These are phyloP conservation scores for Origma solitaria DNA, from an alignment of 2,113 vertebrate species.

Conservation along the genomic window DNA sequence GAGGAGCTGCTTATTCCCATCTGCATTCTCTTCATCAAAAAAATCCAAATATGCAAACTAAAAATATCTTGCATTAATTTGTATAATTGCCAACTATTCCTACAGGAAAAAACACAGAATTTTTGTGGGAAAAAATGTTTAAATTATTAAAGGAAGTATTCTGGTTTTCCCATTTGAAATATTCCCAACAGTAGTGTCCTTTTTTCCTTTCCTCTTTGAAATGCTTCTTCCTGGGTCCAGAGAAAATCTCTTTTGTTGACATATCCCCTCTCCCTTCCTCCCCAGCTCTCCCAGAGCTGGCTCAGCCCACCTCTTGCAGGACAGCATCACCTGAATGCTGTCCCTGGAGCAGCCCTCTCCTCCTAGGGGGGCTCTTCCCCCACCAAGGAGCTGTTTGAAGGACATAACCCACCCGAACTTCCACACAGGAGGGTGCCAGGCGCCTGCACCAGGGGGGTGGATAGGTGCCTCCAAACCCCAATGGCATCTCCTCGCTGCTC, in stretches of 20 bases:
- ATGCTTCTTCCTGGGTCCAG: not conserved
- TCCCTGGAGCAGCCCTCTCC: not conserved
- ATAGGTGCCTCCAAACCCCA: not conserved
- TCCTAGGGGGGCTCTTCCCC: not conserved
- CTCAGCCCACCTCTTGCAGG: not conserved
- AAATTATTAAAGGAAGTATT: not conserved
- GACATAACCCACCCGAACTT: not conserved
- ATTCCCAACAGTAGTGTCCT: not conserved
- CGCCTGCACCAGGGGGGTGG: not conserved
- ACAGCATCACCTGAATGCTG: not conserved
- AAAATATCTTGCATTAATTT: conserved; percentile 6
- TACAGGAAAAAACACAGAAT: not conserved
- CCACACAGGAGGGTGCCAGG: accelerated
- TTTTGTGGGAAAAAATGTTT: not conserved
- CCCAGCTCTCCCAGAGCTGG: not conserved
- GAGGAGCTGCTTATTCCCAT: not conserved
- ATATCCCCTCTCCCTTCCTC: not conserved
- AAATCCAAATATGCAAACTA: not conserved
- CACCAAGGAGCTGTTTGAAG: not conserved
- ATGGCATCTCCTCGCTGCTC: not conserved
- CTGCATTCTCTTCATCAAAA: not conserved
- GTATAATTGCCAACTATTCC: not conserved
- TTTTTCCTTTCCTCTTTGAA: not conserved
- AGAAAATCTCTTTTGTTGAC: not conserved
- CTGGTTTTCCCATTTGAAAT: not conserved